phyloP scores from a whole-genome alignment of 2,797 vertebrate genomes.

The Neoniphon sammara region DNA sequence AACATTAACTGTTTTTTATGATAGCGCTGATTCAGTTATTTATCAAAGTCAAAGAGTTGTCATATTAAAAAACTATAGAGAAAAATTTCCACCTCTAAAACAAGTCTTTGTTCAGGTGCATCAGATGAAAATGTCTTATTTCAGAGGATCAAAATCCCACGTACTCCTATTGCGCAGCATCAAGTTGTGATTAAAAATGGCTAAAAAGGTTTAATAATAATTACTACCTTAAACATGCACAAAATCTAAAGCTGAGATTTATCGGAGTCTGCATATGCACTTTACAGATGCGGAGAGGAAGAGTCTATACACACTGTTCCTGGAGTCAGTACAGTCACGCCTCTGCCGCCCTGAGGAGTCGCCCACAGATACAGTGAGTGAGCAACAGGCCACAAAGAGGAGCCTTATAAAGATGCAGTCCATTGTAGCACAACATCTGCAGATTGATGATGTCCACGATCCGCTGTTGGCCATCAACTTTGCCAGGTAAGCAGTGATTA shows the following conservation, averaged over 20 bases:
- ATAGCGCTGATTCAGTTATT: not conserved
- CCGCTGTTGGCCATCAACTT: slow-evolving; percentile 96
- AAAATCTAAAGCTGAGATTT: not conserved
- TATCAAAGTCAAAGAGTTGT: not conserved
- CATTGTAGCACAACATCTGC: slow-evolving; percentile 90
- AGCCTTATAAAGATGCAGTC: slow-evolving; percentile 95
- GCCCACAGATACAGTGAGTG: slow-evolving; percentile 80
- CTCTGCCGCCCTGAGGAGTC: slow-evolving; percentile 89
- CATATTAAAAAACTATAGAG: not conserved
- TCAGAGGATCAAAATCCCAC: no score
- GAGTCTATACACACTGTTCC: slow-evolving; percentile 91
- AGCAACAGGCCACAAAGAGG: slow-evolving; percentile 89
- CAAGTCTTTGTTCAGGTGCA: no score
- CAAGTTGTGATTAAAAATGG: no score
- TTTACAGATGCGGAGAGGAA: slow-evolving; percentile 93
- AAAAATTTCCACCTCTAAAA: no score
- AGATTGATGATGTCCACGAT: slow-evolving; percentile 90
- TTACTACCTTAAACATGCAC: not conserved
- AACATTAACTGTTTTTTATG: not conserved
- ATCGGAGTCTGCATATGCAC: not conserved
- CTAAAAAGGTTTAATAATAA: no score
- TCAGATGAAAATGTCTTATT: no score
- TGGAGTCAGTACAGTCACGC: slow-evolving; percentile 95
- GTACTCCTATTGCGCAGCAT: no score
- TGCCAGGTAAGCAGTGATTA: slow-evolving; percentile 84